Percentiles rank a stretch among this genome's conserved stretches.
Evolutionary conservation across 2,888 invertebrate species (phyloP).

Genomic region (Byasa hedistus): DNA sequence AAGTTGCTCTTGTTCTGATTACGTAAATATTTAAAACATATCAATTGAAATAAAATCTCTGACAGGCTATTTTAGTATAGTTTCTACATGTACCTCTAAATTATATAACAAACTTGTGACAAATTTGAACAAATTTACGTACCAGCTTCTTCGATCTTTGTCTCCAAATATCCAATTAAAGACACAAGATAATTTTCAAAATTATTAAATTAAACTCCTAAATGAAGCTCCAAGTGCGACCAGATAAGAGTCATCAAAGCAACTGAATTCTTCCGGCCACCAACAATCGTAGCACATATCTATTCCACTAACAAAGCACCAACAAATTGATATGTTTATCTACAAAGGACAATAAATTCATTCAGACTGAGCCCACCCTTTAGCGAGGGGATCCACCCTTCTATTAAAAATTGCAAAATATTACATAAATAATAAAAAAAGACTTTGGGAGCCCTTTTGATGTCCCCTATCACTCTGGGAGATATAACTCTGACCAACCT

Average conservation of each 20-base stretch:
- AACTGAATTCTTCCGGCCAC: conserved; percentile 57
- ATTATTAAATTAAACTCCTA: neutral
- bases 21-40: too few relatives aligned
- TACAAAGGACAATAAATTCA: conserved; percentile 55
- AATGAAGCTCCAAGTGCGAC: conserved; percentile 43
- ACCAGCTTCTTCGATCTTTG: neutral
- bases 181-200: neutral
- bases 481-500: conserved; percentile 68
- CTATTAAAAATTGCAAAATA: conserved; percentile 77
- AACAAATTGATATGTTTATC: conserved; percentile 32
- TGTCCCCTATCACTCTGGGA: conserved; percentile 42
- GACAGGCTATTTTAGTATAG: neutral
- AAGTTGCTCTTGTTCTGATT: too few relatives aligned
- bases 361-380: conserved; percentile 74
- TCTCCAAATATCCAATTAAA: neutral
- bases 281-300: conserved; percentile 63
- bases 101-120: neutral
- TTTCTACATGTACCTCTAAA: neutral
- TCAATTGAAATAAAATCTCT: too few relatives aligned
- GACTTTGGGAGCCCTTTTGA: conserved; percentile 48
- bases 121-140: neutral
- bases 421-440: conserved; percentile 76
- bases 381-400: conserved; percentile 75
- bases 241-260: conserved; percentile 56
- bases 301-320: conserved; percentile 29